phyloP scores from a whole-genome alignment of 35 echinoderm and acorn worm genomes.

The Lytechinus pictus region DNA sequence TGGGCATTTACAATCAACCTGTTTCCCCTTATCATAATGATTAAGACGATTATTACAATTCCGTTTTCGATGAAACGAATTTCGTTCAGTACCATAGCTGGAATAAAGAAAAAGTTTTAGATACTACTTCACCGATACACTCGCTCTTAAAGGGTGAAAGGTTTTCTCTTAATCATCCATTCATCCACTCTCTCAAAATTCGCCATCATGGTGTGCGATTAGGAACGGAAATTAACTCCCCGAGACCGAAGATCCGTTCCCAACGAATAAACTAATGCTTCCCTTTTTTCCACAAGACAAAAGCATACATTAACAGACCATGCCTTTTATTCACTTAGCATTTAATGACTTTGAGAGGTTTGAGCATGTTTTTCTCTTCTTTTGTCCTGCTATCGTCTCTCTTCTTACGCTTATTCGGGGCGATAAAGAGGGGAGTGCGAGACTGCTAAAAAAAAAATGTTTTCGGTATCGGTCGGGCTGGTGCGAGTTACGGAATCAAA shows the following conservation, averaged over 20 bases:
- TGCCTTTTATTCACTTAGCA: slow-evolving; percentile 34
- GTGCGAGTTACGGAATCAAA: background rate
- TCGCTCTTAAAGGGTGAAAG: background rate
- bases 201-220: background rate
- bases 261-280: slow-evolving; percentile 14
- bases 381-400: background rate
- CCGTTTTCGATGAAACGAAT: background rate
- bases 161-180: background rate
- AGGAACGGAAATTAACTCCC: background rate
- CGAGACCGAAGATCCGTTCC: background rate
- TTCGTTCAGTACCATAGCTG: background rate
- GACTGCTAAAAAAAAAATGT: background rate
- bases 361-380: background rate
- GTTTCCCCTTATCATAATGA: background rate
- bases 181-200: background rate
- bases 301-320: background rate
- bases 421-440: background rate
- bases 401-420: background rate
- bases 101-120: background rate
- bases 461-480: background rate
- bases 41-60: background rate
- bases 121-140: background rate
- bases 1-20: background rate
- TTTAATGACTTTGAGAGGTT: background rate
- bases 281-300: background rate